A percentile compares a stretch with the other conserved stretches of the same genome.
Evolutionary conservation across 2,113 vertebrate species (phyloP).

Genomic region (Myocastor coypus): DNA sequence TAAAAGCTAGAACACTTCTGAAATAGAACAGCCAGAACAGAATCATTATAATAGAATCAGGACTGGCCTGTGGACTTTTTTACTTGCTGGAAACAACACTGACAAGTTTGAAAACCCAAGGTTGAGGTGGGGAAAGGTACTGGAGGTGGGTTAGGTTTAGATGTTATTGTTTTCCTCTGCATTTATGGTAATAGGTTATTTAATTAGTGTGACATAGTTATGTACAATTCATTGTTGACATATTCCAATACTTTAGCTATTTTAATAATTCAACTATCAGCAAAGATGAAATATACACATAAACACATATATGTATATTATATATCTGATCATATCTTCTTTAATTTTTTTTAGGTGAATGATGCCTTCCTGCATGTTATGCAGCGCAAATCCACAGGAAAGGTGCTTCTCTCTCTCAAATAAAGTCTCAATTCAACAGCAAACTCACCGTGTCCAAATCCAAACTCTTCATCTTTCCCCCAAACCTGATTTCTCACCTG

Average conservation of each 20-base stretch:
- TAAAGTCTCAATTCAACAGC: neutral
- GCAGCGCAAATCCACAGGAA: constrained; percentile 73
- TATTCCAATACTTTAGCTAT: neutral
- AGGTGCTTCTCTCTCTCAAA: constrained; percentile 67
- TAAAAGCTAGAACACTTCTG: constrained; percentile 2
- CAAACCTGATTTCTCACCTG: neutral
- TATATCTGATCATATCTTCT: neutral
- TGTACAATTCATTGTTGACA: neutral
- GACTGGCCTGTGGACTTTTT: neutral
- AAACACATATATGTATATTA: neutral
- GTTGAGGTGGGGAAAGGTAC: neutral
- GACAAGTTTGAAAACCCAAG: neutral
- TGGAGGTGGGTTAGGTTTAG: neutral
- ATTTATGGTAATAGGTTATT: neutral
- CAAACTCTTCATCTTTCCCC: neutral
- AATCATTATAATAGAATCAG: neutral
- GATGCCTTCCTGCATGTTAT: constrained; percentile 67
- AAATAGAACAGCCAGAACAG: neutral
- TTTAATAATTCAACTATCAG: constrained; percentile 10
- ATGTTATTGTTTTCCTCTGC: neutral
- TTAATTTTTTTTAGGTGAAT: constrained; percentile 65
- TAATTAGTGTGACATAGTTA: neutral
- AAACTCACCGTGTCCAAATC: neutral
- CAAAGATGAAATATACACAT: neutral
- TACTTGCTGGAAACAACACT: neutral